Evolutionary conservation across 2,113 vertebrate species (phyloP).

Genomic region (Nansenia antarctica): DNA sequence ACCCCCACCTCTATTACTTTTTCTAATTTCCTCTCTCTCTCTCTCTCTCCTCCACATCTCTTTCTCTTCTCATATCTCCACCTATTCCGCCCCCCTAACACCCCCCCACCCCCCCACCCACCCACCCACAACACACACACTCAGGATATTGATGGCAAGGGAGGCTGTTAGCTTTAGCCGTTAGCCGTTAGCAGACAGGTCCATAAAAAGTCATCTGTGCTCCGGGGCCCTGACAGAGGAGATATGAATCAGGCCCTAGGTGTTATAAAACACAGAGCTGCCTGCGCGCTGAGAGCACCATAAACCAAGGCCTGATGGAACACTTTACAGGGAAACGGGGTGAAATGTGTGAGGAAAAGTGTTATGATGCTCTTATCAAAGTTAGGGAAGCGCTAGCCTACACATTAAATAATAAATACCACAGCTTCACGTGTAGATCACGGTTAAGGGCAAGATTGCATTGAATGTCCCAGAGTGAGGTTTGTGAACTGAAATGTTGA

Average conservation of each 20-base stretch:
- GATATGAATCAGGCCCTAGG: not conserved
- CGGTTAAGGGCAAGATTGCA: not conserved
- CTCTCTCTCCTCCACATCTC: not conserved
- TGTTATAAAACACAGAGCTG: not conserved
- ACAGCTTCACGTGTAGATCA: not conserved
- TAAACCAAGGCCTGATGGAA: not conserved
- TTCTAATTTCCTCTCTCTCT: too few relatives aligned
- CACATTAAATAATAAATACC: not conserved
- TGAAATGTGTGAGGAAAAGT: not conserved
- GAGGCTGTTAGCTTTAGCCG: too few relatives aligned
- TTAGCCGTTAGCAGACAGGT: not conserved
- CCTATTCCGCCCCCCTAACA: too few relatives aligned
- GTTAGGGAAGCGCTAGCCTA: too few relatives aligned
- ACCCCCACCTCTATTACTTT: too few relatives aligned
- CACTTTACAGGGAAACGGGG: not conserved
- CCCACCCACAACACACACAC: too few relatives aligned
- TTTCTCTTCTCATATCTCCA: not conserved
- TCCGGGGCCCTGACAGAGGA: not conserved
- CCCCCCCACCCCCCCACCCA: too few relatives aligned
- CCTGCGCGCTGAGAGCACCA: not conserved
- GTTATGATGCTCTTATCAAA: not conserved
- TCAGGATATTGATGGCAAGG: too few relatives aligned
- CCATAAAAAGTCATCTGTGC: not conserved
- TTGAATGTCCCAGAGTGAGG: constrained; percentile 24
- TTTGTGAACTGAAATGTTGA: constrained; percentile 30